These are phyloP conservation scores for Vespertilio murinus DNA, from an alignment of 2,797 vertebrate species.

Conservation along the genomic window DNA sequence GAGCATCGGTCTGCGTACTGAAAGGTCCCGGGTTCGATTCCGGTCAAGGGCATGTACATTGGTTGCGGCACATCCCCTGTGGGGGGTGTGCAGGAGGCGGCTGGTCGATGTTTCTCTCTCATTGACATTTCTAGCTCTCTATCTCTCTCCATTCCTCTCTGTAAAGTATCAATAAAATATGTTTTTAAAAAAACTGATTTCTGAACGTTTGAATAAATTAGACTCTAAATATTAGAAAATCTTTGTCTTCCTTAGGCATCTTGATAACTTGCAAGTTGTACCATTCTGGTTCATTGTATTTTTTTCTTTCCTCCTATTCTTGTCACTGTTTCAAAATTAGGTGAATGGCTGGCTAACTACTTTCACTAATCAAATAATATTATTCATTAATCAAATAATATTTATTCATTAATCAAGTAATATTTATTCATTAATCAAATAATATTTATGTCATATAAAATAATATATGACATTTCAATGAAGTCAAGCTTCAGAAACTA, in stretches of 20 bases:
- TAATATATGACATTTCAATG: constrained; percentile 69
- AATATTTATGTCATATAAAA: too few relatives aligned
- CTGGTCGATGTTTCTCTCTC: too few relatives aligned
- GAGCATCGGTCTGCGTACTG: too few relatives aligned
- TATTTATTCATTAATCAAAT: constrained; percentile 77
- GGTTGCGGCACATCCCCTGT: too few relatives aligned
- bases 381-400: constrained; percentile 76
- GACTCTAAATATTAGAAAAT: constrained; percentile 59
- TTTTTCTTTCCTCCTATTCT: constrained; percentile 69
- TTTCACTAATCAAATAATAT: constrained; percentile 77
- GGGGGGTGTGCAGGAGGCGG: too few relatives aligned
- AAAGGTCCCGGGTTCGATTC: too few relatives aligned
- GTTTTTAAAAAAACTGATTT: constrained; percentile 66
- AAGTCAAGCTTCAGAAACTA: constrained; percentile 74
- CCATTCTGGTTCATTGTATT: constrained; percentile 69
- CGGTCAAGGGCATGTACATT: too few relatives aligned
- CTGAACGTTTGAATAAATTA: constrained; percentile 68
- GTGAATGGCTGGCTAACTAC: constrained; percentile 75
- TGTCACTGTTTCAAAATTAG: constrained; percentile 75
- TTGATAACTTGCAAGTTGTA: constrained; percentile 66
- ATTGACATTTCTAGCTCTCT: too few relatives aligned
- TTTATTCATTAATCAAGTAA: constrained; percentile 77
- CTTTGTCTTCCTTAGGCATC: constrained; percentile 68
- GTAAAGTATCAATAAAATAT: too few relatives aligned
- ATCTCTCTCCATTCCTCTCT: too few relatives aligned